These are phyloP conservation scores for Neelides sp. DNA, from an alignment of 1,140 invertebrate species.

Conservation along the genomic window DNA sequence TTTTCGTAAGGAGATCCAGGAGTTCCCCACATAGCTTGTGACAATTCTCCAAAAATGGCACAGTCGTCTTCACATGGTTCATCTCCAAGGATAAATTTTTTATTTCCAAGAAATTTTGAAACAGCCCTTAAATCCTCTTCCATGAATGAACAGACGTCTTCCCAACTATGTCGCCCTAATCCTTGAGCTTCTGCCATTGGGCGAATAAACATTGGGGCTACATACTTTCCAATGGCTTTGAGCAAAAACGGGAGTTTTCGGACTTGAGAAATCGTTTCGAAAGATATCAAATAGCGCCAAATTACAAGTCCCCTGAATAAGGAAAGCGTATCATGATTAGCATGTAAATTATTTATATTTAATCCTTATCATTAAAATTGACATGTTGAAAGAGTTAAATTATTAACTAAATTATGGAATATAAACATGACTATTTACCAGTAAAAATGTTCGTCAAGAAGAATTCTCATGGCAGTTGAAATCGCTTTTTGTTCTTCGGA, in stretches of 20 bases:
- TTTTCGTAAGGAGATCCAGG: slow-evolving; percentile 17
- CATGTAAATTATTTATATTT: too few relatives aligned
- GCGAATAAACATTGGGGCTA: not conserved
- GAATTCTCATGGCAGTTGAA: slow-evolving; percentile 21
- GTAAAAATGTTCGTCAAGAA: slow-evolving; percentile 28
- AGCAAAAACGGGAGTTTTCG: too few relatives aligned
- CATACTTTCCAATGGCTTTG: not conserved
- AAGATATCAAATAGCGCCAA: slow-evolving; percentile 10
- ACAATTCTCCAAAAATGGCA: slow-evolving; percentile 15
- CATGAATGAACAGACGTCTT: slow-evolving; percentile 6
- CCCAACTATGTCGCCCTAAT: slow-evolving; percentile 9
- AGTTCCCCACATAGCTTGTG: slow-evolving; percentile 18
- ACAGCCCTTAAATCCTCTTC: slow-evolving; percentile 8
- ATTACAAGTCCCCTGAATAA: slow-evolving; percentile 8
- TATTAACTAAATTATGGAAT: not conserved
- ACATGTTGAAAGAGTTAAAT: not conserved
- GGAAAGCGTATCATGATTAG: too few relatives aligned
- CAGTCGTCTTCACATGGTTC: slow-evolving; percentile 19
- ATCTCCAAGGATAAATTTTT: slow-evolving; percentile 21
- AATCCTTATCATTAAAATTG: too few relatives aligned
- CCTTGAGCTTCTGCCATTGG: slow-evolving; percentile 13
- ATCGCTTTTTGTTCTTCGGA: slow-evolving; percentile 15
- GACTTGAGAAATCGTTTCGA: too few relatives aligned
- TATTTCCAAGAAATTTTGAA: slow-evolving; percentile 11
- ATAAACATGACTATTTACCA: slow-evolving; percentile 6